A percentile compares a stretch with the other conserved stretches of the same genome.
phyloP scores from a whole-genome alignment of 2,797 vertebrate genomes.

The Sphenodon punctatus region DNA sequence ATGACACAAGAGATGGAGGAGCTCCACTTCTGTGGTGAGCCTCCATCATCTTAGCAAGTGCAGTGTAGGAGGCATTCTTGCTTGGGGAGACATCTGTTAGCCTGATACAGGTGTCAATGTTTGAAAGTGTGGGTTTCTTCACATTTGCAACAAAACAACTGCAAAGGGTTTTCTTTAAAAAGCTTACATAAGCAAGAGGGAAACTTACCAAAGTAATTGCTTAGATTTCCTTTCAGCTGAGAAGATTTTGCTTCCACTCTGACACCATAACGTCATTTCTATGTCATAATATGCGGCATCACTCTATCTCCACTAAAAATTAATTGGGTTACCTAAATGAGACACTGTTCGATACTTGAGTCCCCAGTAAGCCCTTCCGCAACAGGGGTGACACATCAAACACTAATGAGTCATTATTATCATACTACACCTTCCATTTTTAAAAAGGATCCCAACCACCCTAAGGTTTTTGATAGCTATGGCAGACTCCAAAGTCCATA shows the following conservation, averaged over 20 bases:
- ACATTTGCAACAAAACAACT: not conserved
- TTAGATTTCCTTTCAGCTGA: not conserved
- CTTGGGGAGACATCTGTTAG: not conserved
- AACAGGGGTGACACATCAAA: not conserved
- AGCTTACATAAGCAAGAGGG: not conserved
- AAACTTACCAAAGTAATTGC: not conserved
- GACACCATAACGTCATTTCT: no score
- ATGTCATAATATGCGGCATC: not conserved
- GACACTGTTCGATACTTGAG: not conserved
- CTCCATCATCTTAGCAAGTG: not conserved
- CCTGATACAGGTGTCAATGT: not conserved
- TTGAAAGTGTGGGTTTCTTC: not conserved
- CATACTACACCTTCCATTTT: not conserved
- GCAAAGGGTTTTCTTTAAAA: not conserved
- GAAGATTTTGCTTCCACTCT: not conserved
- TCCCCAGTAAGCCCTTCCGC: not conserved
- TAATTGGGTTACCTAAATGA: not conserved
- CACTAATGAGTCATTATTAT: not conserved
- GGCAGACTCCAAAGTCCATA: not conserved
- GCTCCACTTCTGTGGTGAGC: not conserved
- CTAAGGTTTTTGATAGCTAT: not conserved
- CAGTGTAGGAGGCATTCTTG: not conserved
- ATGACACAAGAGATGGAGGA: not conserved
- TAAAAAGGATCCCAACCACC: not conserved
- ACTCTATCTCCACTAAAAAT: not conserved